Evolutionary conservation across 2,113 vertebrate genomes (phyloP), one percentile per base, ranked within the genome.

Genomic region (Sapajus apella): DNA sequence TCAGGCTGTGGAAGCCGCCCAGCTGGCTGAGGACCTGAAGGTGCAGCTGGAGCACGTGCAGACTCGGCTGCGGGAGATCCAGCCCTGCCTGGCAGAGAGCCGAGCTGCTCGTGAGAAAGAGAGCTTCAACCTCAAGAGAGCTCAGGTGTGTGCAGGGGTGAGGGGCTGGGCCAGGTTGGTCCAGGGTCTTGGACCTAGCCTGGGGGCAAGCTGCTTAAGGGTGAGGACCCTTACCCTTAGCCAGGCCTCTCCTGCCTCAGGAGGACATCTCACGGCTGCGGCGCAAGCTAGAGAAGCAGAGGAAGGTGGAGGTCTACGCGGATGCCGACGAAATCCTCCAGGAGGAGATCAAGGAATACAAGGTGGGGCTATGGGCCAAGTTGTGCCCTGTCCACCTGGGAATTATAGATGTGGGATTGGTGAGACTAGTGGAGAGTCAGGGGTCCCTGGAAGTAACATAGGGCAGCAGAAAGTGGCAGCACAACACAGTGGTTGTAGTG

Each of bases 311-410:
- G 94, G 99, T 99, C 40, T 99, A 99, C 77, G 99, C 99, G 0
- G 99, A 99, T 20, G 99, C 99, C 0, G 99, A 99, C 11, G 99
- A 99, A 98, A 99, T 99, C 97, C 98, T 99, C n/a, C 99, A 99
- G 97, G 99, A 99, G 97, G 99, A 99, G 98, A 99, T 99, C 97
- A 99, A 99, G 97, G 99, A 99, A 94, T 99, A 99, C 97, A 99
- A 99, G 99, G 99, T 99, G 91, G 96, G 97, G 75, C 70, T 30
- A 2, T 17, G 30, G 90, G 35, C 64, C 68, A 30, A 40, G 37
- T 8, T 32, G 32, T n/a, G 30, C 17, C 55, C 55, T 27, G 1
- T 72, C 47, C 68, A 76, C 21, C 58, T 30, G 37, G 70, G 50
- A 70, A 7, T 83, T 50, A 32, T 47, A 77, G 17, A 18, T 64